Base-by-base conservation (phyloP, 2,797 vertebrate species). In the Chelonia mydas region DNA sequence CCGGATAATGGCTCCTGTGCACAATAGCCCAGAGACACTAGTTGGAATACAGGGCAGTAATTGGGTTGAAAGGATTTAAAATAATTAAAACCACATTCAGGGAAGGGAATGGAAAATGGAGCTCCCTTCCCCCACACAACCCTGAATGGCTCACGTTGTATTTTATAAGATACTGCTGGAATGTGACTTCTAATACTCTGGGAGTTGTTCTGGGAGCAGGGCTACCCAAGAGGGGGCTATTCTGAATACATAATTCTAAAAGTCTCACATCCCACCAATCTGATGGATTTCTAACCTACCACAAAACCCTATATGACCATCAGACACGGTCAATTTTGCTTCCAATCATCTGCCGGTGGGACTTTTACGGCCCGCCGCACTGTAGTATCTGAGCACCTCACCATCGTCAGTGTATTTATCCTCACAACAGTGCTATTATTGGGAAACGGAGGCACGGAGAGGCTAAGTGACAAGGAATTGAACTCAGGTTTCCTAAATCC, bases 61-160 rank as follows among this genome's bases (percentile, higher is more conserved):
- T 98, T 98, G 98, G 97, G 98, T 98, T 98, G 98, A 98, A 98
- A 97, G 98, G 98, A 98, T 98, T 98, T 98, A 97, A 98, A 98
- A 97, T 98, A 98, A 98, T 98, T 98, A 98, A 98, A 98, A 97
- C 97, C 94, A 93, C 97, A 98, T 98, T 98, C 98, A 95, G 93
- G 91, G 90, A 95, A 93, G 96, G 97, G 97, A 97, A 97, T 97
- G 98, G 98, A 98, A 97, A 98, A 98, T 96, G 81, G 97, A 97
- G 91, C 96, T 96, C 97, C 97, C 91, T 84, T 45, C 57, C 13
- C 59, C 50, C 61, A 50, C 19, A 9, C 72, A 84, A 23, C 45
- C 84, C 91, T 97, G 98, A 98, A 89, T 94, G 96, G 98, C 95
- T 84, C 96, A 95, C 96, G 98, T 97, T 96, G 93, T 97, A 96